phyloP scores from a whole-genome alignment of 2,888 invertebrate species.

The Taenaris catops region DNA sequence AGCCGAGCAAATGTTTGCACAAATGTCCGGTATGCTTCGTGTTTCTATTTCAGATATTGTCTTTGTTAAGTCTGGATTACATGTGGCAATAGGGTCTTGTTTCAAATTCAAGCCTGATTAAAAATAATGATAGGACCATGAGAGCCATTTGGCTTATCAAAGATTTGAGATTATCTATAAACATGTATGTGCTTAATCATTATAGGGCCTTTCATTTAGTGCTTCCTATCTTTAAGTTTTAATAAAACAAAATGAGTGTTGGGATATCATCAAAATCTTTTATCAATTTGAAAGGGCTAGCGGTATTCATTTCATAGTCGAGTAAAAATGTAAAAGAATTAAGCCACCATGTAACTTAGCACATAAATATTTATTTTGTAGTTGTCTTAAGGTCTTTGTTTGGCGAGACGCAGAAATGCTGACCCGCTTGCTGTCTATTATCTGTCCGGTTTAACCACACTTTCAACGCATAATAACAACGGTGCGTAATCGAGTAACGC shows the following conservation, averaged over 20 bases:
- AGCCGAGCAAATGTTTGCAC: constrained; percentile 18
- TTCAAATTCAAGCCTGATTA: too few species aligned
- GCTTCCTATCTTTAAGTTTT: background rate
- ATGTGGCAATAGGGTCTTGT: constrained; percentile 1
- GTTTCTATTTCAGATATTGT: constrained; percentile 19
- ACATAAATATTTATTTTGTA: constrained; percentile 8
- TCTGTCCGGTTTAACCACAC: constrained; percentile 17
- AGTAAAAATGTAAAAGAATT: too few species aligned
- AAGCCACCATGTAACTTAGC: constrained; percentile 8
- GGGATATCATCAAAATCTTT: too few species aligned
- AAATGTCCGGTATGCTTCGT: constrained; percentile 19
- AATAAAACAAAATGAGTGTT: too few species aligned
- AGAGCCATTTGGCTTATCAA: background rate
- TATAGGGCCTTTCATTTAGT: background rate
- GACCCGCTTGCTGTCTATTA: constrained; percentile 17
- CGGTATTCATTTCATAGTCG: too few species aligned
- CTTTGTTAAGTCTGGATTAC: constrained; percentile 12
- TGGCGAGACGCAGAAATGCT: constrained; percentile 12
- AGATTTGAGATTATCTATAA: background rate
- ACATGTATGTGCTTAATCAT: too few species aligned
- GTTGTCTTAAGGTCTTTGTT: constrained; percentile 17
- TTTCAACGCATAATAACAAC: background rate
- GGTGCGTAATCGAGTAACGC: too few species aligned
- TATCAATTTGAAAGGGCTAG: too few species aligned
- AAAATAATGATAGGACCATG: too few species aligned